Base-by-base conservation (phyloP, 2,888 invertebrate genomes). In the Campoletis raptor region DNA sequence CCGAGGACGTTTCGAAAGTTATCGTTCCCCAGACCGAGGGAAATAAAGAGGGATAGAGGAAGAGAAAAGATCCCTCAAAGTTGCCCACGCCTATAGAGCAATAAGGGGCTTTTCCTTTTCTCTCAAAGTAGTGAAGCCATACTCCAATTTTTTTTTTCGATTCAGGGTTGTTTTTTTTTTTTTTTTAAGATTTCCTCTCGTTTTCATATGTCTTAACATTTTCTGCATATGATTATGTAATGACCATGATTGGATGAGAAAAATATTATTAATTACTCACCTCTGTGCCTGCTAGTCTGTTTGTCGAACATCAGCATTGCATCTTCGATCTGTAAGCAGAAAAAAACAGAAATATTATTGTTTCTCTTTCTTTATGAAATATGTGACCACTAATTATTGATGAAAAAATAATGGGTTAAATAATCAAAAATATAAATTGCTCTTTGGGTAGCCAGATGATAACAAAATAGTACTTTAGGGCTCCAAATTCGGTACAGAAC, bases 251-350 rank as follows among this genome's bases (percentile, higher is more conserved):
- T 0, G 36, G 42, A 77, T 40, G 24, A 24, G 80, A 72, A 69
- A 61, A 21, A 24, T 74, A 74, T 72, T 36, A 5, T 8, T 40
- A 57, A 36, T 79, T 5, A 92, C 93, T 94, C 84, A 98, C 98
- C 98, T 98, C 99, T 98, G 96, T 99, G 99, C 96, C 99, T 97
- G 96, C 99, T 99, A 94, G 99, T 99, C 95, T 99, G 99, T 97
- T 99, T 99, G 96, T 99, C 99, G 96, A 99, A 99, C 99, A 99
- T 99, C 95, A 99, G 97, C 99, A 99, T 99, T 93, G 99, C 99
- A 95, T 99, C 99, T 95, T 99, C 99, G 95, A 99, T 99, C 99
- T 99, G 97, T 88, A 98, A 98, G 95, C 95, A 95, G 94, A 95
- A 93, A 88, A 88, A 90, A 84, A 89, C 30, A 10, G 45, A 82